These are phyloP conservation scores for Idris sp. DNA, from an alignment of 1,140 invertebrate genomes.

Conservation along the genomic window DNA sequence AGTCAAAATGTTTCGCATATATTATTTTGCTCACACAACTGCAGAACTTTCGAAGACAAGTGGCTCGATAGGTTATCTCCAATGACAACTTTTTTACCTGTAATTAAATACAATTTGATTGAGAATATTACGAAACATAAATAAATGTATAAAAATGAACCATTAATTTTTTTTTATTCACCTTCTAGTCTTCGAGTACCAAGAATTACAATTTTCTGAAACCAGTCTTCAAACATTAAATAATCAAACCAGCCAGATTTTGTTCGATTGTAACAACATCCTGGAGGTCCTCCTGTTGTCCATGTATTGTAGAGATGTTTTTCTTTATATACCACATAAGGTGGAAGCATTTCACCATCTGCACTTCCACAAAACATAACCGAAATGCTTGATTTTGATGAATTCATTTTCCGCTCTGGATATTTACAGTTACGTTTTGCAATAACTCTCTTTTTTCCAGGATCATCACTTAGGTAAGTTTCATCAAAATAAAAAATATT, in stretches of 20 bases:
- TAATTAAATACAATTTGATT: too few relatives aligned
- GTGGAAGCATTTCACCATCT: conserved; percentile 5
- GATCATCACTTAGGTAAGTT: conserved; percentile 11
- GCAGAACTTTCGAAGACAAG: conserved; percentile 1
- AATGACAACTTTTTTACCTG: conserved; percentile 8
- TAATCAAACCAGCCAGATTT: not conserved
- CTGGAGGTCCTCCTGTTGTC: not conserved
- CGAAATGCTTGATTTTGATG: conserved; percentile 5
- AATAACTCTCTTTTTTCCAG: not conserved
- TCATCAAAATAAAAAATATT: conserved; percentile 11
- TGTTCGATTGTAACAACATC: not conserved
- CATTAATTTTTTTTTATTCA: too few relatives aligned
- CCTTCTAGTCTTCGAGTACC: too few relatives aligned
- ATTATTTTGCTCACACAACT: conserved; percentile 8
- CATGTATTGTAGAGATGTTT: conserved; percentile 2
- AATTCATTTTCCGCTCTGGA: conserved; percentile 1
- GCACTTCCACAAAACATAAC: conserved; percentile 10
- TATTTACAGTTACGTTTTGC: conserved; percentile 1
- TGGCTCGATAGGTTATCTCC: conserved; percentile 18
- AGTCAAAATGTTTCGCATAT: conserved; percentile 8
- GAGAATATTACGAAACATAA: too few relatives aligned
- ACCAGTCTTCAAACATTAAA: not conserved
- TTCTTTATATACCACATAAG: conserved; percentile 5
- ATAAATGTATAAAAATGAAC: too few relatives aligned
- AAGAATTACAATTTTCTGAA: too few relatives aligned